Percentiles rank a stretch among this genome's conserved stretches.
Conservation (phyloP, 2,113 vertebrate species). For the Polyodon spathula region DNA sequence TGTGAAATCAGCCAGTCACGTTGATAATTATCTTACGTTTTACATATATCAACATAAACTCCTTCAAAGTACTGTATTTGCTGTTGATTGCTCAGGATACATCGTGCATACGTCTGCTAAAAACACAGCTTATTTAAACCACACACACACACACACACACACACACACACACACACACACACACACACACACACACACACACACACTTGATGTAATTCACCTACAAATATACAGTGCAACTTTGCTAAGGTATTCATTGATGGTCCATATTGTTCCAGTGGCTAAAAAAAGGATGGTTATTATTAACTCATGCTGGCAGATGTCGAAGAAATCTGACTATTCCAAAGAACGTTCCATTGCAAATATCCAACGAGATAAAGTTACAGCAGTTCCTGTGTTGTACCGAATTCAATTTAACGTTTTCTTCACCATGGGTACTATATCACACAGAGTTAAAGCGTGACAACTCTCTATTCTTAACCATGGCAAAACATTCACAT, state of each 20-base stretch:
- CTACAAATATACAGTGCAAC: conserved; percentile 42
- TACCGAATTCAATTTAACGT: too few relatives aligned
- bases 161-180: conserved; percentile 27
- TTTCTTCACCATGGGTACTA: too few relatives aligned
- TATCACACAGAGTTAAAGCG: too few relatives aligned
- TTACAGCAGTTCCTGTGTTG: too few relatives aligned
- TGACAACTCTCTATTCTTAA: too few relatives aligned
- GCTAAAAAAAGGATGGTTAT: conserved; percentile 18
- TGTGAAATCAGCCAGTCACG: too few relatives aligned
- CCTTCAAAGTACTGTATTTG: too few relatives aligned
- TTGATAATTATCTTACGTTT: too few relatives aligned
- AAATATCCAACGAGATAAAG: too few relatives aligned
- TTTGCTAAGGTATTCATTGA: conserved; percentile 30
- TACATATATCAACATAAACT: too few relatives aligned
- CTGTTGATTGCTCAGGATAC: background rate
- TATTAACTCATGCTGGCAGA: background rate
- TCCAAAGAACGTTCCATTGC: background rate
- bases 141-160: conserved; percentile 26
- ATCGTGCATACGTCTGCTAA: conserved; percentile 3
- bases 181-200: conserved; percentile 27
- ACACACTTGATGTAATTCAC: conserved; percentile 32
- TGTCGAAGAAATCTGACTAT: background rate
- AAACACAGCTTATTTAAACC: conserved; percentile 14
- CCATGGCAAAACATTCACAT: too few relatives aligned
- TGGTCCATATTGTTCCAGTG: conserved; percentile 34